Base-by-base conservation (phyloP, 2,888 invertebrate genomes). In the Stenurella melanura region DNA sequence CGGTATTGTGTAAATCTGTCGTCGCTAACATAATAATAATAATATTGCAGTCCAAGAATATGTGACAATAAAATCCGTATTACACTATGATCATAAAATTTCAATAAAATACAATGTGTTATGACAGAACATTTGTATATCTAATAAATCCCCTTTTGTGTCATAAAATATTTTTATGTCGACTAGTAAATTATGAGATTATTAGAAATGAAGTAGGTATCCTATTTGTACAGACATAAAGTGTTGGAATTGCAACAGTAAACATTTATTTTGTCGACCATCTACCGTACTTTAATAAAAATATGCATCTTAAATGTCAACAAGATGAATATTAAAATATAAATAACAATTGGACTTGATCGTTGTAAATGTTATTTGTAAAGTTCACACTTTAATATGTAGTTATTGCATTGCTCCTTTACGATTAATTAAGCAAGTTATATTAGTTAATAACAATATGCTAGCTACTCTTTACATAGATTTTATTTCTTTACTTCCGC, bases 81-180 rank as follows among this genome's bases (percentile, higher is more conserved):
- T 63, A 71, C 73, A 77, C 69, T 74, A 77, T 74, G 56, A 72
- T 58, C 77, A 78, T 80, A 79, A 80, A 78, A 77, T 78, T 77
- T 78, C 73, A 77, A 78, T 77, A 71, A 72, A 77, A 73, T 75
- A 80, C 80, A 80, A 74, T 78, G 78, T 80, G 75, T 80, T 76
- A 61, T 61, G 64, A 64, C 42, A 42, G 74, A 76, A 78, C 74
- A 74, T 74, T 78, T 74, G 60, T 67, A 71, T 50, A 42, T 42
- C 42, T 70, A 61, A 71, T 78, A 78, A 78, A 78, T 78, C 76
- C 58, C 68, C 64, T 57, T 61, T 66, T 71, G 69, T 68, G 50
- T 30, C 78, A 73, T 78, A 78, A 78, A 78, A 72, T 68, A 66
- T 68, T 71, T 79, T 79, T 77, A 80, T 76, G 78, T 67, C 73